A percentile compares a stretch with the other conserved stretches of the same genome.
These are phyloP conservation scores for Procambarus virginalis DNA, from an alignment of 1,140 invertebrate species.

Conservation along the genomic window DNA sequence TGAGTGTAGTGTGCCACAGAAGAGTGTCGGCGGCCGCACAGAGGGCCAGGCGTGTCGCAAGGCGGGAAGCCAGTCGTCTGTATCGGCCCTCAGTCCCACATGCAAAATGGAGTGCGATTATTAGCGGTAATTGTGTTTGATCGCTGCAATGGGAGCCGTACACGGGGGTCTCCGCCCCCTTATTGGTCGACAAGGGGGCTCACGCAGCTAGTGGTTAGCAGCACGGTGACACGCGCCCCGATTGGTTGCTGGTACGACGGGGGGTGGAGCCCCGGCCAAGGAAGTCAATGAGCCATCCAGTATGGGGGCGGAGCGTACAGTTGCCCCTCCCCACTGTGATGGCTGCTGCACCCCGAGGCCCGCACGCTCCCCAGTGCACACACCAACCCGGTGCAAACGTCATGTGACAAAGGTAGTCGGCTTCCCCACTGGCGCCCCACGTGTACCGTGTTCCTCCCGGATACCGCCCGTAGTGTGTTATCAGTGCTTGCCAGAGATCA, in stretches of 20 bases:
- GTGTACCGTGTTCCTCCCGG: conserved; percentile 18
- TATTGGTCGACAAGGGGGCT: conserved; percentile 26
- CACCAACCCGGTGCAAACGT: conserved; percentile 66
- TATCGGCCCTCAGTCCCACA: conserved; percentile 16
- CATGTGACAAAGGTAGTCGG: conserved; percentile 65
- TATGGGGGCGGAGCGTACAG: conserved; percentile 20
- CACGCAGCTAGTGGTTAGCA: conserved; percentile 41
- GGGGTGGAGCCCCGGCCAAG: conserved; percentile 9
- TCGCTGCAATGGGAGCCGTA: conserved; percentile 39
- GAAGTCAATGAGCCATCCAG: conserved; percentile 34
- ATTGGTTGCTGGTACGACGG: neutral
- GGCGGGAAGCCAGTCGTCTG: neutral
- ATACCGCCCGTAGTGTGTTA: conserved; percentile 43
- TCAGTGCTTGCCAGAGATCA: conserved; percentile 37
- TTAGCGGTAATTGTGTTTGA: conserved; percentile 61
- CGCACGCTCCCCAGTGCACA: conserved; percentile 63
- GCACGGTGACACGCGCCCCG: neutral
- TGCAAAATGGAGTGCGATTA: conserved; percentile 56
- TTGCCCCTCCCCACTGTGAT: conserved; percentile 46
- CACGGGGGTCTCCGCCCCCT: conserved; percentile 58
- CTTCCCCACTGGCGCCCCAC: conserved; percentile 49
- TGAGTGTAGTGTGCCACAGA: too few relatives aligned
- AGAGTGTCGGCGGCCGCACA: neutral
- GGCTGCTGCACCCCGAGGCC: conserved; percentile 55
- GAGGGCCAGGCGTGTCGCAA: neutral